These are phyloP conservation scores for Nasua narica DNA, from an alignment of 2,797 vertebrate genomes.

Conservation along the genomic window DNA sequence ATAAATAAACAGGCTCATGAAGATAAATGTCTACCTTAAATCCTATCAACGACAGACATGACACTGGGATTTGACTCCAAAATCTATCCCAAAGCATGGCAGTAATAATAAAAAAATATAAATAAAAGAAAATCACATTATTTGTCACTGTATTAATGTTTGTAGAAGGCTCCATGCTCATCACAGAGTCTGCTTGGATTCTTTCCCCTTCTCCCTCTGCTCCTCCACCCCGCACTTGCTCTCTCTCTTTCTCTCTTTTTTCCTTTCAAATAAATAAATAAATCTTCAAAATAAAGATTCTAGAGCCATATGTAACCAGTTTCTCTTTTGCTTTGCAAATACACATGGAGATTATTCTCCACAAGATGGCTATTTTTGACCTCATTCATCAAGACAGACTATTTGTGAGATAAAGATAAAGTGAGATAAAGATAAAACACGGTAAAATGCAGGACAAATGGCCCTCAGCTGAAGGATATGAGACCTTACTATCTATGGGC, in stretches of 20 bases:
- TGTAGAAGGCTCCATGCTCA: background rate
- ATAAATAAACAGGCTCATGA: background rate
- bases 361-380: background rate
- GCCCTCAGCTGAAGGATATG: background rate
- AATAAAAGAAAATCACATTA: background rate
- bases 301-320: background rate
- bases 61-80: background rate
- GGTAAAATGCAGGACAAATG: background rate
- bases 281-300: background rate
- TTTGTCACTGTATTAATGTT: background rate
- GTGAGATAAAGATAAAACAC: background rate
- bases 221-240: background rate
- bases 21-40: background rate
- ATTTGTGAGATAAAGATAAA: background rate
- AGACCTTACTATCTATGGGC: background rate
- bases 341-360: background rate
- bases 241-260: background rate
- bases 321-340: conserved; percentile 24
- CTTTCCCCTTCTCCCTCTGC: background rate
- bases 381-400: background rate
- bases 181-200: background rate
- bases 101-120: background rate
- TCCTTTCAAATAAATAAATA: background rate
- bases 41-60: background rate
- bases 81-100: background rate